phyloP scores from a whole-genome alignment of 2,888 invertebrate species.

The Lacanobia oleracea region DNA sequence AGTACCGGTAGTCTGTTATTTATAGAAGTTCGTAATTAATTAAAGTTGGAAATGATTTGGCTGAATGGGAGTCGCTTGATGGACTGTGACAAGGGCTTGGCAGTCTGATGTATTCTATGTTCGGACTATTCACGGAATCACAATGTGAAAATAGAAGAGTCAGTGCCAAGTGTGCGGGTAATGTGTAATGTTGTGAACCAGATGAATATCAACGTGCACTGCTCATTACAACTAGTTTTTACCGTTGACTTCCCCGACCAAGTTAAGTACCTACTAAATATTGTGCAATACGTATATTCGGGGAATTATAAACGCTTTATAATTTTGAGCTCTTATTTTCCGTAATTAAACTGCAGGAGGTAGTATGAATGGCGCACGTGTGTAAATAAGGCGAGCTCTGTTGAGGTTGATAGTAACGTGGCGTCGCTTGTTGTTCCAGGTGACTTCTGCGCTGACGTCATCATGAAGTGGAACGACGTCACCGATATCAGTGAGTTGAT shows the following conservation, averaged over 20 bases:
- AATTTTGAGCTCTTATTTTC: neutral
- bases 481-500: conserved; percentile 87
- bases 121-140: conserved; percentile 47
- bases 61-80: conserved; percentile 46
- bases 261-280: neutral
- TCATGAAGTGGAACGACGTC: conserved; percentile 90
- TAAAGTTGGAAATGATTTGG: conserved; percentile 49
- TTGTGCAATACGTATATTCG: neutral
- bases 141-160: conserved; percentile 39
- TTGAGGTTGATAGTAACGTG: conserved; percentile 21
- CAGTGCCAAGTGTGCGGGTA: conserved; percentile 48
- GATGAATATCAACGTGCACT: conserved; percentile 9
- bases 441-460: conserved; percentile 88
- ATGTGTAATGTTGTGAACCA: conserved; percentile 26
- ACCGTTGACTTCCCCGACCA: neutral
- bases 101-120: conserved; percentile 41
- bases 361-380: neutral
- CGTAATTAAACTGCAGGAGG: neutral
- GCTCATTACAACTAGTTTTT: conserved; percentile 1
- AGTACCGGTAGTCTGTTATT: conserved; percentile 43
- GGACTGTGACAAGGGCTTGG: conserved; percentile 59
- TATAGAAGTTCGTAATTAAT: conserved; percentile 49
- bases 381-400: neutral
- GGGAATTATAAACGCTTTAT: neutral
- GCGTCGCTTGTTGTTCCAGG: conserved; percentile 78